Percentiles rank a stretch among this genome's conserved stretches.
These are phyloP conservation scores for Periphyllus acericola DNA, from an alignment of 2,888 invertebrate genomes.

Conservation along the genomic window DNA sequence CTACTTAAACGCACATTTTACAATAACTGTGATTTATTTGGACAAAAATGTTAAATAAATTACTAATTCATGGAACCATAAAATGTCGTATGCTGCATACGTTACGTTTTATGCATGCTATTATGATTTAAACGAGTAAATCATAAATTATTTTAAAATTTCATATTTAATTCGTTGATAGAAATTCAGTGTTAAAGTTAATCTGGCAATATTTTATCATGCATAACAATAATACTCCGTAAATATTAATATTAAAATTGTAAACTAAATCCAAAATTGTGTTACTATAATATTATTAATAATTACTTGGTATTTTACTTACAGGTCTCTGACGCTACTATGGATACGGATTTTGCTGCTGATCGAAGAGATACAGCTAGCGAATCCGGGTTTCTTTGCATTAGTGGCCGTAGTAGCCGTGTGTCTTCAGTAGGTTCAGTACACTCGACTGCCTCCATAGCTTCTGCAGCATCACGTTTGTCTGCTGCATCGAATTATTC, in stretches of 20 bases:
- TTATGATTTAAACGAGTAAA: too few species aligned
- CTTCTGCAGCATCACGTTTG: conserved; percentile 64
- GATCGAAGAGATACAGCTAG: conserved; percentile 64
- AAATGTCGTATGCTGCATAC: too few species aligned
- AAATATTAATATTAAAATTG: background rate
- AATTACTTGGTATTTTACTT: conserved; percentile 21
- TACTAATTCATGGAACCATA: too few species aligned
- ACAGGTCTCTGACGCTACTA: conserved; percentile 64
- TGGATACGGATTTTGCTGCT: conserved; percentile 65
- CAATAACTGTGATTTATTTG: too few species aligned
- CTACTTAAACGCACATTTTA: too few species aligned
- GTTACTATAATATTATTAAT: background rate
- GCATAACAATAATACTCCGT: background rate
- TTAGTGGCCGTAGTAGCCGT: conserved; percentile 80
- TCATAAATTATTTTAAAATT: too few species aligned
- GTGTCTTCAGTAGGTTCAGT: conserved; percentile 79
- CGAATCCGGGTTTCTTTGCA: conserved; percentile 79
- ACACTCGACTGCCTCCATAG: conserved; percentile 67
- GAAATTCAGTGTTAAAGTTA: background rate
- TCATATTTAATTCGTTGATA: too few species aligned
- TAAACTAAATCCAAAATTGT: too few species aligned
- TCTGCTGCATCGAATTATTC: conserved; percentile 65
- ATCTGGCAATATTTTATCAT: background rate
- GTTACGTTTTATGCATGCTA: too few species aligned
- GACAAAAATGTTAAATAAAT: too few species aligned